A percentile compares a stretch with the other conserved stretches of the same genome.
Conservation (phyloP, 2,797 vertebrate genomes). For the Pipistrellus nathusii region DNA sequence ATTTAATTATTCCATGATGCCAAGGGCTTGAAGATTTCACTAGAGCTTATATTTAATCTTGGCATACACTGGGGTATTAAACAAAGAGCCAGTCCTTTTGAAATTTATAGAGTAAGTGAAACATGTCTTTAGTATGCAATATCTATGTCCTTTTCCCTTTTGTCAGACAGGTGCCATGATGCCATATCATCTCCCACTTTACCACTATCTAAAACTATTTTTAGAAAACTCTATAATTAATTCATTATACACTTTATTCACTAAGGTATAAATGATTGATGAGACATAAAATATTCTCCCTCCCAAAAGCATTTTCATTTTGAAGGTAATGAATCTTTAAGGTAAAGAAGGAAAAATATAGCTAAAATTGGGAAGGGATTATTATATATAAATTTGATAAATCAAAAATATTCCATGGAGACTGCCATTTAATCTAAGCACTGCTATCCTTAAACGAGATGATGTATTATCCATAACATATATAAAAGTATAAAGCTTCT, state of each 20-base stretch:
- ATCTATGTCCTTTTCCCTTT: conserved; percentile 47
- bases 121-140: conserved; percentile 40
- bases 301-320: conserved; percentile 67
- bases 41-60: conserved; percentile 59
- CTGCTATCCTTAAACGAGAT: background rate
- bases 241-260: conserved; percentile 63
- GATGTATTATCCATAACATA: conserved; percentile 47
- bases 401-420: conserved; percentile 20
- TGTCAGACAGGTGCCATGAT: conserved; percentile 20
- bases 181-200: conserved; percentile 6
- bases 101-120: conserved; percentile 56
- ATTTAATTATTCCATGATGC: conserved; percentile 63
- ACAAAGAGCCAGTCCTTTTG: conserved; percentile 12
- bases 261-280: conserved; percentile 55
- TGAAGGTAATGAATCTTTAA: conserved; percentile 53
- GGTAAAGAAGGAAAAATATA: conserved; percentile 28
- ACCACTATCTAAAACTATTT: conserved; percentile 57
- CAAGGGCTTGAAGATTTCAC: conserved; percentile 58
- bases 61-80: conserved; percentile 50
- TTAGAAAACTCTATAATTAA: conserved; percentile 68
- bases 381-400: conserved; percentile 57
- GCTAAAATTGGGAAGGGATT: conserved; percentile 42
- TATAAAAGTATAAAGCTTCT: conserved; percentile 56
- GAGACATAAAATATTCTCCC: conserved; percentile 67
- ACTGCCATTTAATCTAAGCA: background rate